Evolutionary conservation across 2,797 vertebrate species (phyloP), one percentile per base, ranked within the genome.

Genomic region (Cryptoblepharus egeriae): DNA sequence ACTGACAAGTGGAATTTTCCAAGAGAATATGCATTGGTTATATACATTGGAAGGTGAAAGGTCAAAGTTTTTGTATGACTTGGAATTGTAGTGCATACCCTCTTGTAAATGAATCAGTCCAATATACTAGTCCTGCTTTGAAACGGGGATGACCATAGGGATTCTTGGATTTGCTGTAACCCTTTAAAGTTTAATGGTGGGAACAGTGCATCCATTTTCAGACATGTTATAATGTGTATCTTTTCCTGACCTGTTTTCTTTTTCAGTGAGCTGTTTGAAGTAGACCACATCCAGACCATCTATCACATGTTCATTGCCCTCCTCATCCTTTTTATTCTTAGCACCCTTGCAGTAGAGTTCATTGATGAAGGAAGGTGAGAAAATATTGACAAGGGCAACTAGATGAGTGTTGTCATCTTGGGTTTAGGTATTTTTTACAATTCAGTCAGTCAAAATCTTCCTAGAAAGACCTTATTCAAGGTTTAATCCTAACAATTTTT

Each of bases 241-340:
- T 77, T 64, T 32, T 2, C 88, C 83, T 87, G 30, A 42, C 83
- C 78, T 90, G 10, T 67, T 89, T 12, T 71, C 88, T n/a, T 81
- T 85, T 80, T 12, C 91, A 99, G 98, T 78, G 98, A 99, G 88
- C 97, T 99, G 88, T 98, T 99, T 92, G 98, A 99, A 91, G 98
- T 99, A 94, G 98, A 99, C 94, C 98, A 99, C 94, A 98, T 99
- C 95, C 95, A 97, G 92, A 99, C 98, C 0, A 99, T 99, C 92
- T 98, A 99, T 93, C 98, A 99, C 96, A 99, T 99, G 97, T 99
- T 99, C 93, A 99, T 99, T 26, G 98, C 98, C 16, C 94, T 99
- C 52, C 97, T 99, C 93, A 97, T 99, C 68, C 94, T 99, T 90
- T 99, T 99, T 82, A 98, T 99, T 94, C 96, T 99, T 93, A 99